Evolutionary conservation across 1,140 invertebrate species (phyloP), one percentile per base, ranked within the genome.

Genomic region (Scaptomyza graminum): DNA sequence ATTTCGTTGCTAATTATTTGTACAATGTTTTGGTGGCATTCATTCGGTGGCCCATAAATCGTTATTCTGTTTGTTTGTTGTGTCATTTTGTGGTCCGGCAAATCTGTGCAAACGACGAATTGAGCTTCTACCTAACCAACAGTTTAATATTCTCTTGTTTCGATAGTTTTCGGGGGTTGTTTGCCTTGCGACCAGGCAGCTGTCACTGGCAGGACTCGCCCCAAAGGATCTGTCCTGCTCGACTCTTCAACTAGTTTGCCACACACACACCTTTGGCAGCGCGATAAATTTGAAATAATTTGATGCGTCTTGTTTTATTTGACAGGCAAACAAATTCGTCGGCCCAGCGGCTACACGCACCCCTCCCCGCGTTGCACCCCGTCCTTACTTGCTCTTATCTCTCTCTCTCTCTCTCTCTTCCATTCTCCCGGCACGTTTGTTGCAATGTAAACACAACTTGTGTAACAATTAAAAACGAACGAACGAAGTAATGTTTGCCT

Each of bases 231-330:
- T 43, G 49, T 52, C 25, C n/a, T n/a, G n/a, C n/a, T n/a, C n/a
- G n/a, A n/a, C n/a, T n/a, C n/a, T n/a, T n/a, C n/a, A n/a, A n/a
- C n/a, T n/a, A n/a, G n/a, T n/a, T n/a, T n/a, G n/a, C n/a, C n/a
- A n/a, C n/a, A n/a, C n/a, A n/a, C 18, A 22, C 54, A 74, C 66
- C 72, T 74, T 74, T 74, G 25, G 39, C 61, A 61, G 84, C 56
- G 78, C 82, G 74, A 85, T 87, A 88, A 87, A 87, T 87, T 87
- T 82, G 70, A 87, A 87, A 85, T 87, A 85, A 87, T 87, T 87
- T 87, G 78, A 87, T 88, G 82, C 75, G 83, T 87, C 83, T 87
- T 88, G 83, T 87, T 87, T 87, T 87, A 88, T 87, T 88, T 87
- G 82, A 88, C 82, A 88, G 83, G 34, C 74, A 78, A 72, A 88